phyloP scores from a whole-genome alignment of 1,140 invertebrate genomes.

The Eufriesea mexicana region DNA sequence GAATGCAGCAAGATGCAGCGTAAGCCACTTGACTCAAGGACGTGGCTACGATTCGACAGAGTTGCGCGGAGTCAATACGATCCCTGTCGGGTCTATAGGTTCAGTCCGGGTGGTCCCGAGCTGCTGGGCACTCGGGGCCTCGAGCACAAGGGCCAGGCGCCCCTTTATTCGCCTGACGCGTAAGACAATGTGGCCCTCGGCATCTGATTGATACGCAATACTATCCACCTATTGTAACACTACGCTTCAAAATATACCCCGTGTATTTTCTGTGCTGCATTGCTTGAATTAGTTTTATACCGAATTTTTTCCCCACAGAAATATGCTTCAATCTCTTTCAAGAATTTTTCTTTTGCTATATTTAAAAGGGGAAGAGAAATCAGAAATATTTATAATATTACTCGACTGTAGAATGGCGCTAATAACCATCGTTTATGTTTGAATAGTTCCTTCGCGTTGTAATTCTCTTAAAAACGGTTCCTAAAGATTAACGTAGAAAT shows the following conservation, averaged over 20 bases:
- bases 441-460: too few relatives aligned
- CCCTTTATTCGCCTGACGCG: conserved; percentile 74
- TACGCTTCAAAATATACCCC: conserved; percentile 60
- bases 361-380: too few relatives aligned
- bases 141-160: conserved; percentile 55
- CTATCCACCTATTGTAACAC: conserved; percentile 73
- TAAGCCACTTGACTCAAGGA: conserved; percentile 66
- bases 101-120: conserved; percentile 76
- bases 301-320: not conserved
- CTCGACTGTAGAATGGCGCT: not conserved
- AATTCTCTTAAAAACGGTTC: too few relatives aligned
- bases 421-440: too few relatives aligned
- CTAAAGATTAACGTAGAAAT: too few relatives aligned
- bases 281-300: too few relatives aligned
- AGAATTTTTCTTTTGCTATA: not conserved
- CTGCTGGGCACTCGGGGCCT: conserved; percentile 58
- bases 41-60: conserved; percentile 65
- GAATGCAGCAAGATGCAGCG: conserved; percentile 57
- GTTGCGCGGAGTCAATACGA: conserved; percentile 75
- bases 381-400: not conserved
- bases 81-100: conserved; percentile 71
- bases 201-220: conserved; percentile 80
- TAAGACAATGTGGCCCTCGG: conserved; percentile 76
- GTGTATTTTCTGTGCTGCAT: conserved; percentile 47
- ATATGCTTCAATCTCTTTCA: not conserved